phyloP scores from a whole-genome alignment of 2,113 vertebrate genomes.

The Myrmecophaga tridactyla region DNA sequence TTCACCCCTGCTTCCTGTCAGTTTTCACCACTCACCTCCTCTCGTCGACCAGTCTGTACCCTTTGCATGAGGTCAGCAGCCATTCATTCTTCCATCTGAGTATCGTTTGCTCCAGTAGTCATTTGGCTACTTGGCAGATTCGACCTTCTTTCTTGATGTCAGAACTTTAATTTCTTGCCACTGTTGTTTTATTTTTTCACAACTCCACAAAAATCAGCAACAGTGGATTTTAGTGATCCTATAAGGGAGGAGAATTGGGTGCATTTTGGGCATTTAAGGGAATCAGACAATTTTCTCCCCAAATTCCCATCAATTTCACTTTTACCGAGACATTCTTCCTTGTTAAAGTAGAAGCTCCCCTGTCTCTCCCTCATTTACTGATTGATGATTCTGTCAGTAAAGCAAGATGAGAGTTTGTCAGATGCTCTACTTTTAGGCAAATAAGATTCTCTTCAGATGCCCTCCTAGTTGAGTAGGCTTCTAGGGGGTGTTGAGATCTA shows the following conservation, averaged over 20 bases:
- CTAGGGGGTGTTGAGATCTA: background rate
- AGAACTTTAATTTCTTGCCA: background rate
- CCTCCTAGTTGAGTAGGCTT: background rate
- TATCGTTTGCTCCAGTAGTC: background rate
- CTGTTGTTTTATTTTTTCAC: background rate
- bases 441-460: background rate
- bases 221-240: background rate
- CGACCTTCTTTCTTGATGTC: background rate
- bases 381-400: conserved; percentile 26
- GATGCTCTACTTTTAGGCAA: conserved; percentile 41
- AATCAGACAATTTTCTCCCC: conserved; percentile 18
- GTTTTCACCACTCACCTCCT: background rate
- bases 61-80: background rate
- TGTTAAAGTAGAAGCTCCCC: background rate
- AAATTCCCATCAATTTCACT: conserved; percentile 1
- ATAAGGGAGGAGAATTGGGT: background rate
- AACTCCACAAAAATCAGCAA: background rate
- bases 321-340: conserved; percentile 34
- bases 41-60: background rate
- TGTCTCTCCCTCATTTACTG: background rate
- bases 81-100: background rate
- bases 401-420: conserved; percentile 31
- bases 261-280: background rate
- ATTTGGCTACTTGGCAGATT: background rate
- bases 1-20: background rate